These are phyloP conservation scores for Julus scandinavius DNA, from an alignment of 2,888 invertebrate genomes.

Conservation along the genomic window DNA sequence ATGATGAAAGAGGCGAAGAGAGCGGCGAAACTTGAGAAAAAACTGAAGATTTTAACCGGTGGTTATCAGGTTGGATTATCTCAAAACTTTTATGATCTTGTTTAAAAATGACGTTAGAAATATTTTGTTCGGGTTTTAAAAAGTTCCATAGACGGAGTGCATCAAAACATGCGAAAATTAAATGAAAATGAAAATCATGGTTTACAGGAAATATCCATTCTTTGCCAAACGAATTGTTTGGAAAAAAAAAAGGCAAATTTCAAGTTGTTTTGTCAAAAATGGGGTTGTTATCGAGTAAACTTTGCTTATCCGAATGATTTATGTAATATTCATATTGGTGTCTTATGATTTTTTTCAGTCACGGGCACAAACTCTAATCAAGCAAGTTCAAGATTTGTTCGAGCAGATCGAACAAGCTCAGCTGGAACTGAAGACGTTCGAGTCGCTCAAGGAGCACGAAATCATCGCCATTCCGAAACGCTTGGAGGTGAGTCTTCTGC, in stretches of 20 bases:
- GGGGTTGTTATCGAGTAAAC: too few species aligned
- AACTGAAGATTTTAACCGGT: slow-evolving; percentile 92
- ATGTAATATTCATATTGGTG: neutral
- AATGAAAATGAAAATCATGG: too few species aligned
- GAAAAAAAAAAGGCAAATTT: slow-evolving; percentile 9
- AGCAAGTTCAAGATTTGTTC: slow-evolving; percentile 85
- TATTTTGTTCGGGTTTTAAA: too few species aligned
- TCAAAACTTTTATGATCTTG: too few species aligned
- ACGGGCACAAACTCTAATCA: slow-evolving; percentile 83
- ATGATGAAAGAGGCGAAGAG: slow-evolving; percentile 98
- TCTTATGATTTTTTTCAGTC: slow-evolving; percentile 67
- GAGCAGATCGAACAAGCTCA: slow-evolving; percentile 91
- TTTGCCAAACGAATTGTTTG: too few species aligned
- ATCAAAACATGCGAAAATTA: too few species aligned
- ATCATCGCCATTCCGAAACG: slow-evolving; percentile 86
- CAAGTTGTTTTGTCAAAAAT: too few species aligned
- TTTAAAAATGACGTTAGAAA: too few species aligned
- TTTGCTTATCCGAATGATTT: neutral
- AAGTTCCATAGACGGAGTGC: too few species aligned
- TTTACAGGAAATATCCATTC: too few species aligned
- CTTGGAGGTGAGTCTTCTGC: slow-evolving; percentile 74
- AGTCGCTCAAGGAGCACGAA: slow-evolving; percentile 89
- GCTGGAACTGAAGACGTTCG: slow-evolving; percentile 90
- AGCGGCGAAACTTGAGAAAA: slow-evolving; percentile 98
- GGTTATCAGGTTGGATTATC: slow-evolving; percentile 77